Evolutionary conservation across 2,113 vertebrate genomes (phyloP), one percentile per base, ranked within the genome.

Genomic region (Labeo catla): DNA sequence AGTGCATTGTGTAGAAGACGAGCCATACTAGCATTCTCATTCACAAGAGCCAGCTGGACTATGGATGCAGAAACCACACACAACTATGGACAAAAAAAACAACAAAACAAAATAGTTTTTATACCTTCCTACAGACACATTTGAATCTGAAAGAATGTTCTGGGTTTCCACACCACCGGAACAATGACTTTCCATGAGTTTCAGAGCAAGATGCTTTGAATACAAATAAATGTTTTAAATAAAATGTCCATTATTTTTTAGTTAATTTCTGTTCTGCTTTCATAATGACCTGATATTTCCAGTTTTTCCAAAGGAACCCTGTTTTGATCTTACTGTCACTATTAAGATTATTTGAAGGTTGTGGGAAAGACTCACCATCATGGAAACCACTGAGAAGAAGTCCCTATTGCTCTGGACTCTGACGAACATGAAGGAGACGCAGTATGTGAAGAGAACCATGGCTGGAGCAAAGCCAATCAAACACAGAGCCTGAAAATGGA

Each of bases 371-470:
- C 97, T 96, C 93, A 99, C 98, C 97, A 99, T 96, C 92, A 98
- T 98, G 90, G 95, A 98, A 86, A 98, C 94, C 80, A 98, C 97
- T 0, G 97, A 98, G 95, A 98, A 97, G 91, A 98, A 98, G 83
- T 98, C 97, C 81, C 96, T 96, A 3, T 97, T 98, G 90, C 97
- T 98, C 91, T 97, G 95, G 89, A 98, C 94, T 88, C 96, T 95
- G 16, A 90, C 94, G 82, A 97, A 99, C 3, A 95, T 96, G 86
- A 99, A 99, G 7, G 98, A 98, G 82, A 96, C 93, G 15, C 98
- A 93, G 0, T 99, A 99, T 1, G 97, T 97, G 93, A 99, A 97
- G 88, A 99, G 95, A 86, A 98, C 95, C 6, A 97, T 95, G 0
- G 98, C 97, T 0, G 98, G 97, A 11, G 96, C 94, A 0, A 97